These are phyloP conservation scores for Amblyjoppa fuscipennis DNA, from an alignment of 2,888 invertebrate genomes.

Conservation along the genomic window DNA sequence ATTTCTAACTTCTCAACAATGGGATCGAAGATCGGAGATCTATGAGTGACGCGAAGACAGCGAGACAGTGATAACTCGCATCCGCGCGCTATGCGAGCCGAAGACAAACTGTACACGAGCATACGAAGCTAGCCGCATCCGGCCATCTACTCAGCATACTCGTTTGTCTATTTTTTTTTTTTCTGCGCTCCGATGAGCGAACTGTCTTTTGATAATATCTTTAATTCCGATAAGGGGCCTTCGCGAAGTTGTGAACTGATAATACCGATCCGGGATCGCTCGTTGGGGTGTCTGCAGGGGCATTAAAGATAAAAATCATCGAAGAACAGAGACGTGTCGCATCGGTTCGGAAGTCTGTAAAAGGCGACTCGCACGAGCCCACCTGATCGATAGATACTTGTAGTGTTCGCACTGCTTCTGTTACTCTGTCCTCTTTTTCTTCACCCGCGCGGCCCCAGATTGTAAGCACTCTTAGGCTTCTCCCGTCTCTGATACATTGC, in stretches of 20 bases:
- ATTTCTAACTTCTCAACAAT: background rate
- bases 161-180: background rate
- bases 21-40: background rate
- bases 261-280: background rate
- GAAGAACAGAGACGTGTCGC: background rate
- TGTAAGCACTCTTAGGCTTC: background rate
- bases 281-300: background rate
- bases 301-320: background rate
- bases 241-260: background rate
- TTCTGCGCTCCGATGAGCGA: background rate
- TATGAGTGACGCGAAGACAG: background rate
- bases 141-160: background rate
- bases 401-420: background rate
- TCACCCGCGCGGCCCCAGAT: background rate
- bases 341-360: slow-evolving; percentile 7
- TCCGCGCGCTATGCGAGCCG: slow-evolving; percentile 20
- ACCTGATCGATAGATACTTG: background rate
- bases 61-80: background rate
- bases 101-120: slow-evolving; percentile 19
- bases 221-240: background rate
- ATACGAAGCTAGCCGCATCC: background rate
- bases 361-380: background rate
- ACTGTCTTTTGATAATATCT: background rate
- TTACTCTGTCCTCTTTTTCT: background rate
- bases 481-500: background rate